These are phyloP conservation scores for Helobdella robusta DNA, from an alignment of 2,888 invertebrate genomes.

Conservation along the genomic window DNA sequence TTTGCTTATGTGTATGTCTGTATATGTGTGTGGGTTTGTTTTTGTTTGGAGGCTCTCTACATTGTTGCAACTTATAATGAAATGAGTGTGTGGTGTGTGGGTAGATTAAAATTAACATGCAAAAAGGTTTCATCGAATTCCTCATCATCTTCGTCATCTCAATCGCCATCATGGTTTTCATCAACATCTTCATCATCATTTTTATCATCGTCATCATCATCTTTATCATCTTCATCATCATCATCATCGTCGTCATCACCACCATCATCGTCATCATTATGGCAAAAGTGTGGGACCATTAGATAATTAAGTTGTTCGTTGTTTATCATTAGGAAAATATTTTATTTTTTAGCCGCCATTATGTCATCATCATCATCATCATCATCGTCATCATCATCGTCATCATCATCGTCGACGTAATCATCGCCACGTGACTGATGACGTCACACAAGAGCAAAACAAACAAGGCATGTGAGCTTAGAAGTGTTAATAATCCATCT, in stretches of 20 bases:
- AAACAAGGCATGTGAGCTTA: constrained; percentile 13
- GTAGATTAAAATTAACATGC: too few species aligned
- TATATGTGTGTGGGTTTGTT: too few species aligned
- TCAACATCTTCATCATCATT: too few species aligned
- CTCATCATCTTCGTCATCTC: too few species aligned
- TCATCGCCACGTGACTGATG: constrained; percentile 13
- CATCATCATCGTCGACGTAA: constrained; percentile 11
- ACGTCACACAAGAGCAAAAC: constrained; percentile 9
- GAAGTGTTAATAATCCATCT: constrained; percentile 6
- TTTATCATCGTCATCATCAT: constrained; percentile 8
- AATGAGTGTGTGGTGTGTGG: too few species aligned
- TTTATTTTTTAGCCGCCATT: not conserved
- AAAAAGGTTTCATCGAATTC: too few species aligned
- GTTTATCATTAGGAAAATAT: not conserved
- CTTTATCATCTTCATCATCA: constrained; percentile 8
- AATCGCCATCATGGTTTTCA: too few species aligned
- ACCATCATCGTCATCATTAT: not conserved
- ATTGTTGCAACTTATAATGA: too few species aligned
- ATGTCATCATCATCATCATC: constrained; percentile 4
- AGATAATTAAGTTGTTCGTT: too few species aligned
- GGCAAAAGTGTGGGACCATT: too few species aligned
- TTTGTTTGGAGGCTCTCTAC: too few species aligned
- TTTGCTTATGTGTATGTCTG: too few species aligned
- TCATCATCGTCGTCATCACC: constrained; percentile 1
- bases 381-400: constrained; percentile 12